Evolutionary conservation across 2,113 vertebrate genomes (phyloP).

Genomic region (Hyla sarda): DNA sequence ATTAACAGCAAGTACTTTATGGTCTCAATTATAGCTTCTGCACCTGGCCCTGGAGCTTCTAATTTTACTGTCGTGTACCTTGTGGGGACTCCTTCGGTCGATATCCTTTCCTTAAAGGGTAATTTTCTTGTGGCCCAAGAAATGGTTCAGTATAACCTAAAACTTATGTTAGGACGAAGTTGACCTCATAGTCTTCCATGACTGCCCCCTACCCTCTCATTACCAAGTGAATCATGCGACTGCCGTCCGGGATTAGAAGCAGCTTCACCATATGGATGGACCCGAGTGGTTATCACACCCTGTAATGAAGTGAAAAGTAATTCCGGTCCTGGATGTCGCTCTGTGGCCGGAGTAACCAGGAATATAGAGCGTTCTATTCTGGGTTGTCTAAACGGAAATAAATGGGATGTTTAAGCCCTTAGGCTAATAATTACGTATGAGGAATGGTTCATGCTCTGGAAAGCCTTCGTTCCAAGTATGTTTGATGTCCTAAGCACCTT

Average conservation of each 20-base stretch:
- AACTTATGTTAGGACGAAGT: neutral
- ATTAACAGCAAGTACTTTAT: neutral
- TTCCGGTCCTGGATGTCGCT: slow-evolving; percentile 8
- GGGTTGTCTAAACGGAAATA: slow-evolving; percentile 4
- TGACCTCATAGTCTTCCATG: neutral
- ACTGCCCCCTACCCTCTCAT: slow-evolving; percentile 16
- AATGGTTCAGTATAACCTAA: neutral
- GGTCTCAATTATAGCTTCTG: neutral
- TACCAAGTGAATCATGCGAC: slow-evolving; percentile 20
- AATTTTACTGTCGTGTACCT: neutral
- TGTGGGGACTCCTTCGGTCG: neutral
- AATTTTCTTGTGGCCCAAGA: neutral
- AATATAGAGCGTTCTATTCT: neutral
- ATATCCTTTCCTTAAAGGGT: neutral
- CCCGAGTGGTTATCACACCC: slow-evolving; percentile 10
- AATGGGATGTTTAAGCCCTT: neutral
- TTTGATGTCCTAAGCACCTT: neutral
- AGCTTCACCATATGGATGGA: slow-evolving; percentile 16
- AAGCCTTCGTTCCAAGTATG: neutral
- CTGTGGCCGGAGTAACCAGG: neutral
- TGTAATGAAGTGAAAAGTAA: slow-evolving; percentile 38
- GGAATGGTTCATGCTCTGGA: neutral
- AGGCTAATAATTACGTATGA: neutral
- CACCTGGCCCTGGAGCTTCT: neutral
- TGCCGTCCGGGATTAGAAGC: neutral